Conservation (phyloP, 2,113 vertebrate species). For the Pangasianodon gigas region DNA sequence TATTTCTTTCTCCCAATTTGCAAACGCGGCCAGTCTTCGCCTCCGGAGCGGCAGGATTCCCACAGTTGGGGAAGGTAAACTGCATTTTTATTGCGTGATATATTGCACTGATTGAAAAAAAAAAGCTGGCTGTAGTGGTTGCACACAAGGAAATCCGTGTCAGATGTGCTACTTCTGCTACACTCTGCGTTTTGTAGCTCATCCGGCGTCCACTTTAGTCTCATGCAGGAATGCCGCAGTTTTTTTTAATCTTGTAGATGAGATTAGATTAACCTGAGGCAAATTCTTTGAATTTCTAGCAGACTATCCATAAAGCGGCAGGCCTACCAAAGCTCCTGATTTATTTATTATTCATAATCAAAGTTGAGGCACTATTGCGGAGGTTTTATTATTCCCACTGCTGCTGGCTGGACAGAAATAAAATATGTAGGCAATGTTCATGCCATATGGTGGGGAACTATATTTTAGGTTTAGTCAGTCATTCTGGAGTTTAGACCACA, state of each 20-base stretch:
- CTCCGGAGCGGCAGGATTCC: slow-evolving; percentile 50
- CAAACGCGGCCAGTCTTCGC: slow-evolving; percentile 46
- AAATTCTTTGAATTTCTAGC: not conserved
- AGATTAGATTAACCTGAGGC: not conserved
- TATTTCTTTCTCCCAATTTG: slow-evolving; percentile 55
- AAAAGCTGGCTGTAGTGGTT: not conserved
- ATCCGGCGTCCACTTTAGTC: not conserved
- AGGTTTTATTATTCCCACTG: not conserved
- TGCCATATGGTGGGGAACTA: not conserved
- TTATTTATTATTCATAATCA: slow-evolving; percentile 23
- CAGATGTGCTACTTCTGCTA: not conserved
- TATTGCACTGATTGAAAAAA: not conserved
- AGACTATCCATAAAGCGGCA: not conserved
- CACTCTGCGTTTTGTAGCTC: not conserved
- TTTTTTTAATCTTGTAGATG: not conserved
- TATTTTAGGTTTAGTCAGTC: not conserved
- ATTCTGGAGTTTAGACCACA: not conserved
- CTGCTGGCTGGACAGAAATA: not conserved
- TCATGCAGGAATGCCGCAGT: slow-evolving; percentile 48
- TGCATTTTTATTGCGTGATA: slow-evolving; percentile 27
- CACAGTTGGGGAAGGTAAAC: slow-evolving; percentile 56
- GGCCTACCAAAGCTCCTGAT: not conserved
- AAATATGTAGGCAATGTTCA: not conserved
- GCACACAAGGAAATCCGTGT: not conserved
- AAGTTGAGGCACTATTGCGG: slow-evolving; percentile 41